A percentile compares a stretch with the other conserved stretches of the same genome.
Conservation (phyloP, 2,113 vertebrate genomes). For the Calyptommatus sinebrachiatus region DNA sequence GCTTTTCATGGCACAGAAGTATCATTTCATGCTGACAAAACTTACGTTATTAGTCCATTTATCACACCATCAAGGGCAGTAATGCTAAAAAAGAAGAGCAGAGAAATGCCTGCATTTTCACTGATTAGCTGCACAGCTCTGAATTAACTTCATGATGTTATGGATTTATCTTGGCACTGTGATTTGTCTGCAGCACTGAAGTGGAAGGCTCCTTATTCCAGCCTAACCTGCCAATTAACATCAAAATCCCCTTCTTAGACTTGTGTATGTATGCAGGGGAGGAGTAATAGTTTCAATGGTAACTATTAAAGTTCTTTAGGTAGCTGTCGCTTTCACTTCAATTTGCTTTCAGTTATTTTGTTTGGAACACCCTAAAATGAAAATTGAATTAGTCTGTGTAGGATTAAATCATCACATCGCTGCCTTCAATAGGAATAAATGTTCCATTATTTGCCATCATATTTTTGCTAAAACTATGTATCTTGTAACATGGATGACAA, state of each 20-base stretch:
- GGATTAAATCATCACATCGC: conserved; percentile 20
- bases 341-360: not conserved
- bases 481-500: not conserved
- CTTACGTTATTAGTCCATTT: too few species aligned
- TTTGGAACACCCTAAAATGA: conserved; percentile 25
- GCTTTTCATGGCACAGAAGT: too few species aligned
- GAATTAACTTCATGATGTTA: too few species aligned
- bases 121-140: too few species aligned
- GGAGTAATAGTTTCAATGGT: not conserved
- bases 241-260: not conserved
- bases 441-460: conserved; percentile 11
- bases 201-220: too few species aligned
- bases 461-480: not conserved
- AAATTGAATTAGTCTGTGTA: not conserved
- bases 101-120: too few species aligned
- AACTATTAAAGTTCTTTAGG: not conserved
- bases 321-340: not conserved
- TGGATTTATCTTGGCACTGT: too few species aligned
- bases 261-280: not conserved
- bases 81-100: too few species aligned
- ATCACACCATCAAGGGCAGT: too few species aligned
- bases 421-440: conserved; percentile 19
- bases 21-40: too few species aligned
- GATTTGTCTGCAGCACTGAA: too few species aligned
- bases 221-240: too few species aligned